Conservation (phyloP, 2,113 vertebrate genomes). For the Malurus elegans region DNA sequence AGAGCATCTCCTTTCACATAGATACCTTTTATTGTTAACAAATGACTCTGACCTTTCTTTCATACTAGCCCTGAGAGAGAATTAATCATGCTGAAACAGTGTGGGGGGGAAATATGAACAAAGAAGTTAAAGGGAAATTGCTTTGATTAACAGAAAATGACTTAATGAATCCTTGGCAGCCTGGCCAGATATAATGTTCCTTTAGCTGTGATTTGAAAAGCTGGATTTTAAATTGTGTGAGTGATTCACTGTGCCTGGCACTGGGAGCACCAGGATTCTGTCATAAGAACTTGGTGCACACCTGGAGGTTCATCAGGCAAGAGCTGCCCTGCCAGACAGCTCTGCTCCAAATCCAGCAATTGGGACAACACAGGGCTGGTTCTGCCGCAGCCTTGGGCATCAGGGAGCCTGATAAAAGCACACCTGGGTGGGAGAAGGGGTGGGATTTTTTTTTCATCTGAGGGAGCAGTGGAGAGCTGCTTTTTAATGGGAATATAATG, state of each 20-base stretch:
- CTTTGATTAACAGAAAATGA: conserved; percentile 7
- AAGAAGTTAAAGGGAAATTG: background rate
- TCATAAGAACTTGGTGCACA: background rate
- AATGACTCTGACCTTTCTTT: background rate
- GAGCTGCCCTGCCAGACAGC: background rate
- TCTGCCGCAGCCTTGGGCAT: background rate
- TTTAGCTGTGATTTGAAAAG: background rate
- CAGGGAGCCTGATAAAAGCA: background rate
- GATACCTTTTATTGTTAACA: background rate
- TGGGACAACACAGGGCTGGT: background rate
- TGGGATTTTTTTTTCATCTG: background rate
- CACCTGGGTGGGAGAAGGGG: background rate
- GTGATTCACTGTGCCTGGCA: background rate
- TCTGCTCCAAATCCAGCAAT: background rate
- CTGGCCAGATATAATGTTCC: background rate
- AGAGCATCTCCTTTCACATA: background rate
- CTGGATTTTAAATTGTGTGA: background rate
- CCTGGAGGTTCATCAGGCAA: background rate
- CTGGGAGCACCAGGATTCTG: background rate
- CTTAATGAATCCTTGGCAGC: background rate
- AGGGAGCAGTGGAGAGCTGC: background rate
- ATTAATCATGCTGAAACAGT: background rate
- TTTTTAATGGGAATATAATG: background rate
- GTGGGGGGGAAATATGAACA: background rate
- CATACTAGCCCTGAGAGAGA: background rate